Percentiles rank a stretch among this genome's conserved stretches.
phyloP scores from a whole-genome alignment of 92 coral and sea anemone genomes.

The Bergia sp. region DNA sequence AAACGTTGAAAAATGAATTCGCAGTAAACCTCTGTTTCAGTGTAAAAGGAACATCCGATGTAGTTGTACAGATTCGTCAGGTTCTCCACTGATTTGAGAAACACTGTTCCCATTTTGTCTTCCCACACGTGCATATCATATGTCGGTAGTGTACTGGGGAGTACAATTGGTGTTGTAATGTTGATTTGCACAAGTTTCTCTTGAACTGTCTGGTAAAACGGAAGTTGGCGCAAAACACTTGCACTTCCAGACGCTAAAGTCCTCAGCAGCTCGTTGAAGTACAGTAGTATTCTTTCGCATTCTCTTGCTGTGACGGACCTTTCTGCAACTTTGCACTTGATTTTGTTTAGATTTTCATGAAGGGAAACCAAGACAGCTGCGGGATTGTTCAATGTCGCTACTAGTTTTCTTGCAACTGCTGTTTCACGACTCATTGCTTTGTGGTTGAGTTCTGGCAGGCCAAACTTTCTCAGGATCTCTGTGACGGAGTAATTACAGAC shows the following conservation, averaged over 20 bases:
- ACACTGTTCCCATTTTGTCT: slow-evolving; percentile 33
- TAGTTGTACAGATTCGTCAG: slow-evolving; percentile 43
- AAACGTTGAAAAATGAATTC: slow-evolving; percentile 60
- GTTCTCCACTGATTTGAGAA: slow-evolving; percentile 6
- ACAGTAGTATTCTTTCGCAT: slow-evolving; percentile 15
- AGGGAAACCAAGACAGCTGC: slow-evolving; percentile 43
- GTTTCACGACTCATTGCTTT: not conserved
- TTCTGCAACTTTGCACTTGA: not conserved
- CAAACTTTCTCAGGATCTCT: slow-evolving; percentile 30
- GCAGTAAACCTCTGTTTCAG: slow-evolving; percentile 60
- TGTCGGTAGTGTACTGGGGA: slow-evolving; percentile 36
- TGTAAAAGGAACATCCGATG: slow-evolving; percentile 42
- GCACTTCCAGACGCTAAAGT: not conserved
- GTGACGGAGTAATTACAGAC: not conserved
- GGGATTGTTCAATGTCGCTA: slow-evolving; percentile 59
- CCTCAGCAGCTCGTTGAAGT: slow-evolving; percentile 32
- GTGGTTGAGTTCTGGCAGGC: slow-evolving; percentile 59
- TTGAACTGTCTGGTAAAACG: slow-evolving; percentile 53
- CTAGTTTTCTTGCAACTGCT: slow-evolving; percentile 35
- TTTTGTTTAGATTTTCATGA: slow-evolving; percentile 12
- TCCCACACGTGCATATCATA: slow-evolving; percentile 54
- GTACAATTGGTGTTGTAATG: slow-evolving; percentile 14
- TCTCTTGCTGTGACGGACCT: not conserved
- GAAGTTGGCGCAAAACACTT: slow-evolving; percentile 37
- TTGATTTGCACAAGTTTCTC: slow-evolving; percentile 37